These are phyloP conservation scores for Dryas iulia DNA, from an alignment of 1,140 invertebrate genomes.

Conservation along the genomic window DNA sequence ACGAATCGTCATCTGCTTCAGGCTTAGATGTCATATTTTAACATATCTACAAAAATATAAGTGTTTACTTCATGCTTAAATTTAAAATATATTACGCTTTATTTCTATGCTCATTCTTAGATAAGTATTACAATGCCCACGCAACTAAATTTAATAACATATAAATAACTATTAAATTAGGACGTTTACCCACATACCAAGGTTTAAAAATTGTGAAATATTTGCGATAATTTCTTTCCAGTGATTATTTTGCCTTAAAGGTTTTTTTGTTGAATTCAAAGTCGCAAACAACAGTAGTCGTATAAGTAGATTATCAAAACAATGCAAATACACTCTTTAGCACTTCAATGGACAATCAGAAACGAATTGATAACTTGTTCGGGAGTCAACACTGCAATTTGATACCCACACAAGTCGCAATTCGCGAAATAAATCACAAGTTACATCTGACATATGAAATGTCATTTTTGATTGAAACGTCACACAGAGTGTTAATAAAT, in stretches of 20 bases:
- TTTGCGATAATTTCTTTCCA: neutral
- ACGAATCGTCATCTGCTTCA: constrained; percentile 68
- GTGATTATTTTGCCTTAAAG: neutral
- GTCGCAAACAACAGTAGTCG: neutral
- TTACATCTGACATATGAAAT: neutral
- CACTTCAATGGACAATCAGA: neutral
- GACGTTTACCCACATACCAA: neutral
- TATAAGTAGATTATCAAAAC: neutral
- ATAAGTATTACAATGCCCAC: neutral
- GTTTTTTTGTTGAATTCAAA: neutral
- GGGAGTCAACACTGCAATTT: constrained; percentile 1
- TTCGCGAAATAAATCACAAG: neutral
- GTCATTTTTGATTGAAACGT: neutral
- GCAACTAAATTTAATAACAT: constrained; percentile 4
- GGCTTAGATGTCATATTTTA: constrained; percentile 48
- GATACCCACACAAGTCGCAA: neutral
- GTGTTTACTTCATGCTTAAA: neutral
- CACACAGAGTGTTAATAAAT: too few species aligned
- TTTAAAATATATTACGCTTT: too few species aligned
- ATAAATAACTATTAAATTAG: constrained; percentile 3
- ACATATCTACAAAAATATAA: constrained; percentile 14
- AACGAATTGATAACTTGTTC: neutral
- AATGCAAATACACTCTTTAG: constrained; percentile 2
- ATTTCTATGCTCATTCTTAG: neutral
- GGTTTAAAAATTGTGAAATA: constrained; percentile 2